A percentile compares a stretch with the other conserved stretches of the same genome.
These are phyloP conservation scores for Drosophila nr. perissopoda DNA, from an alignment of 2,888 invertebrate genomes.

Conservation along the genomic window DNA sequence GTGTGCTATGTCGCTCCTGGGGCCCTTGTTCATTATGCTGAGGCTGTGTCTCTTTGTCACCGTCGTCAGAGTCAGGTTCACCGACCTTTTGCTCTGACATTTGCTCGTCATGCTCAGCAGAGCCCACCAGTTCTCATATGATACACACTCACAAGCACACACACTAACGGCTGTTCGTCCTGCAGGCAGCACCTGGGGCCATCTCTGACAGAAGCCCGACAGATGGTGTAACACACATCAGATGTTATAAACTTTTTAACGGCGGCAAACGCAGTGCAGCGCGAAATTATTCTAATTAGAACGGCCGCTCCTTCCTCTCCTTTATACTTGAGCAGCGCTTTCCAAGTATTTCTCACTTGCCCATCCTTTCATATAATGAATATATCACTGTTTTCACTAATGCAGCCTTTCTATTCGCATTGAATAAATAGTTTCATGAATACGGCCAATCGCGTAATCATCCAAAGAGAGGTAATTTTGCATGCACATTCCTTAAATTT, in stretches of 20 bases:
- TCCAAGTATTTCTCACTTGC: conserved; percentile 20
- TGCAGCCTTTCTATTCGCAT: conserved; percentile 23
- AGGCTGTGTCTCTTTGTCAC: conserved; percentile 50
- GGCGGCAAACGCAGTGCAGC: conserved; percentile 67
- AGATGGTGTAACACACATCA: conserved; percentile 34
- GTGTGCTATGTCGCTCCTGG: conserved; percentile 32
- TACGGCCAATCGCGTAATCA: conserved; percentile 40
- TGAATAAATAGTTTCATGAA: conserved; percentile 39
- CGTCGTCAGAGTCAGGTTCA: conserved; percentile 52
- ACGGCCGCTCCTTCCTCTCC: conserved; percentile 1
- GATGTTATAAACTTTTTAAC: conserved; percentile 61
- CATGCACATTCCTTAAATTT: neutral
- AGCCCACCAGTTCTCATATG: conserved; percentile 38
- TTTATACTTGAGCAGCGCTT: conserved; percentile 10
- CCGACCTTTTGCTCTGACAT: conserved; percentile 70
- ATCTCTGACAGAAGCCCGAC: conserved; percentile 19
- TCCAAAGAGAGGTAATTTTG: conserved; percentile 3
- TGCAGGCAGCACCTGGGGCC: conserved; percentile 56
- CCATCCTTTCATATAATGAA: conserved; percentile 23
- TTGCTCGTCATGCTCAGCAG: conserved; percentile 55
- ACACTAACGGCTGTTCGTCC: conserved; percentile 46
- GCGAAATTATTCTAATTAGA: conserved; percentile 78
- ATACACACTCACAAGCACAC: conserved; percentile 8
- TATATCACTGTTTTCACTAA: conserved; percentile 34
- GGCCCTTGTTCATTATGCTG: conserved; percentile 52